Percentiles rank a stretch among this genome's conserved stretches.
phyloP scores from a whole-genome alignment of 2,888 invertebrate species.

The Mesorhabditis spiculigera region DNA sequence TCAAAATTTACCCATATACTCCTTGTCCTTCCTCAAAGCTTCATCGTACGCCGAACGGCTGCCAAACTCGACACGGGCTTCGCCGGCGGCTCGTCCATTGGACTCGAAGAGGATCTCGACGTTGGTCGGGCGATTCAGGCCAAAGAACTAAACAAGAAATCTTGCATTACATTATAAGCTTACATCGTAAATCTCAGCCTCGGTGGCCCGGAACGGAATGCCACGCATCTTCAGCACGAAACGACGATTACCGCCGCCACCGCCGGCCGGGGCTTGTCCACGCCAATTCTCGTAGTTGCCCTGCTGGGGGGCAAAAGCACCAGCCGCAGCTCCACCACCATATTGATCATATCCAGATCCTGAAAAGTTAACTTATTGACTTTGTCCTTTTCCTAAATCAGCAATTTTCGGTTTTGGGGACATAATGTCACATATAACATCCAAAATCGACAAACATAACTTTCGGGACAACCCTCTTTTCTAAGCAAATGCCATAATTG shows the following conservation, averaged over 20 bases:
- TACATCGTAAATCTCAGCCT: constrained; percentile 31
- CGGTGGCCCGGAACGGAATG: constrained; percentile 34
- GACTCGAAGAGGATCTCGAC: constrained; percentile 31
- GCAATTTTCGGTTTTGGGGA: too few species aligned
- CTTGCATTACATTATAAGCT: not conserved
- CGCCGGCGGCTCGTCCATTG: constrained; percentile 29
- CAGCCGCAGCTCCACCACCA: constrained; percentile 14
- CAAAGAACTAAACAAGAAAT: constrained; percentile 25
- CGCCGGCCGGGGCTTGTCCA: not conserved
- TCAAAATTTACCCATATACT: constrained; percentile 29
- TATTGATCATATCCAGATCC: constrained; percentile 17
- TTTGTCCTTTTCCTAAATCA: too few species aligned
- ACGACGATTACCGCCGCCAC: constrained; percentile 12
- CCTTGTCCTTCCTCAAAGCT: constrained; percentile 33
- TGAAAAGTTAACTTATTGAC: not conserved
- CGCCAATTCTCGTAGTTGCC: not conserved
- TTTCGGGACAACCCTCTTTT: too few species aligned
- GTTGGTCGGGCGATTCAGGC: constrained; percentile 24
- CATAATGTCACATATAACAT: too few species aligned
- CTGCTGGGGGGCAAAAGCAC: not conserved
- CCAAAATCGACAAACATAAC: too few species aligned
- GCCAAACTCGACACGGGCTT: constrained; percentile 26
- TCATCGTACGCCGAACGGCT: constrained; percentile 34
- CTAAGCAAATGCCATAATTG: too few species aligned
- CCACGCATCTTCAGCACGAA: constrained; percentile 36